Evolutionary conservation across 2,888 invertebrate species (phyloP), one percentile per base, ranked within the genome.

Genomic region (Selenia dentaria): DNA sequence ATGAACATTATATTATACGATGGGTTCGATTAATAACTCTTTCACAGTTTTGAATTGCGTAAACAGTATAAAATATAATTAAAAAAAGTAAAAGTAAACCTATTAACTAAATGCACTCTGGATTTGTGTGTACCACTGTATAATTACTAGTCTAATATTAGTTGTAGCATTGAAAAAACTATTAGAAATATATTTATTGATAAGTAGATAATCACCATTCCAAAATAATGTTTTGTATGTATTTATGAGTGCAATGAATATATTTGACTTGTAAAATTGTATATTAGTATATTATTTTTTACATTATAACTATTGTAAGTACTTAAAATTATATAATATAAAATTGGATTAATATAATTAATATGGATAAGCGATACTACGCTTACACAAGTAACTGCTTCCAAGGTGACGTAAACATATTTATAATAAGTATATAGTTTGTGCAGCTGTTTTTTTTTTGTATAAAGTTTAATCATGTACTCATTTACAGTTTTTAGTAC

Each of bases 131-230:
- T 63, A 62, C 54, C 64, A 75, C 71, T 62, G 50, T 64, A 57
- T 68, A 69, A 70, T 51, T 54, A 65, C 74, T 78, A 78, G 75
- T 78, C 73, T 75, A 70, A 67, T 61, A 57, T 33, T 64, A 59
- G 62, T 54, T 59, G 42, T 64, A 67, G 68, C 66, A 67, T 69
- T 70, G 2, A 4, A 22, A 67, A 70, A 54, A 49, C 41, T 40
- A 40, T 39, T 47, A 51, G 39, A 26, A 24, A 31, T 36, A 46
- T 35, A 11, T 20, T 43, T 43, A 39, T 2, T 5, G 37, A 13
- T 56, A 51, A 52, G 52, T 51, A 52, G 45, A 47, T 49, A 46
- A 26, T 40, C 22, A 54, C 51, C 60, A 58, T 61, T 58, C 56
- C 58, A 53, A 49, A 47, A 52, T 49, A 10, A 42, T 11, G 11